Conservation (phyloP, 2,113 vertebrate genomes). For the Alectura lathami region DNA sequence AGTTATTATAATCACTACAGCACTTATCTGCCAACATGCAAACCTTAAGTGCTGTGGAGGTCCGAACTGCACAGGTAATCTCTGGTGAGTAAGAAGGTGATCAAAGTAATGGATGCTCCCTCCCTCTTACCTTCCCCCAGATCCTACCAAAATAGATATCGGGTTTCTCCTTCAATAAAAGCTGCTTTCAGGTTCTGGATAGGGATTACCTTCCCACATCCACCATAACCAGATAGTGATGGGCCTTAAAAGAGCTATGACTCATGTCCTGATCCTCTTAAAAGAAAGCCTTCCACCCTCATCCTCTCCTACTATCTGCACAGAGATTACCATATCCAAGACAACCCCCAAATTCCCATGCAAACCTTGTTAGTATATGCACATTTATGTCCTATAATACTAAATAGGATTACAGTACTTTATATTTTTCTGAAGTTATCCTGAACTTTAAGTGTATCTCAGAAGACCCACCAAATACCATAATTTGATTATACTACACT, state of each 20-base stretch:
- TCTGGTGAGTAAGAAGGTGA: background rate
- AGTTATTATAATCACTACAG: slow-evolving; percentile 30
- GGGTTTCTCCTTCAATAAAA: background rate
- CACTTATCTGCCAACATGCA: background rate
- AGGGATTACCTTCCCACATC: slow-evolving; percentile 51
- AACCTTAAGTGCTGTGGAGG: background rate
- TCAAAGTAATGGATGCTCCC: background rate
- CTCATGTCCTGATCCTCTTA: background rate
- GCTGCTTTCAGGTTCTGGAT: background rate
- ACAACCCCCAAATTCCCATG: background rate
- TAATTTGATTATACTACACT: background rate
- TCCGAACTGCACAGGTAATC: background rate
- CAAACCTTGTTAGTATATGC: background rate
- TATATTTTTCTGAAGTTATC: slow-evolving; percentile 4
- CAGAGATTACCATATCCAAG: slow-evolving; percentile 34
- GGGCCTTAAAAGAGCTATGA: slow-evolving; percentile 35
- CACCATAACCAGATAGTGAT: background rate
- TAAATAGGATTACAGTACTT: background rate
- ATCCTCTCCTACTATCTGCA: background rate
- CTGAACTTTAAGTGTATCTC: background rate
- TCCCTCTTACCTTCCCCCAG: background rate
- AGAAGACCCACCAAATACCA: background rate
- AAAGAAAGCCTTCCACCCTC: background rate
- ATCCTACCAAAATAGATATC: slow-evolving; percentile 26
- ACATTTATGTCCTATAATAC: background rate